phyloP scores from a whole-genome alignment of 2,888 invertebrate genomes.

The Timema cristinae region DNA sequence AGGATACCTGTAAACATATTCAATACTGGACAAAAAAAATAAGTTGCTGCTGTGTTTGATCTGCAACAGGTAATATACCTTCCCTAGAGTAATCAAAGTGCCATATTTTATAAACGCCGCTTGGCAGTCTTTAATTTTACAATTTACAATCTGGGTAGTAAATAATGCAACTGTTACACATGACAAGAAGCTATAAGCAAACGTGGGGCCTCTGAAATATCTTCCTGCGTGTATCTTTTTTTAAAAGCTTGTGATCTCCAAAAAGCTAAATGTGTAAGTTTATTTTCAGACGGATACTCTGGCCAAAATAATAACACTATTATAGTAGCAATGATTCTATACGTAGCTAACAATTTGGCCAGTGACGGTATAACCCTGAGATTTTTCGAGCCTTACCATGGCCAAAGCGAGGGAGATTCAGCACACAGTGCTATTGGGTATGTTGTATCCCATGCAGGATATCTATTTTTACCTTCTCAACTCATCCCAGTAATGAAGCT shows the following conservation, averaged over 20 bases:
- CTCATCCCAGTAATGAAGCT: too few relatives aligned
- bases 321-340: not conserved
- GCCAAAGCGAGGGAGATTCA: not conserved
- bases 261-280: not conserved
- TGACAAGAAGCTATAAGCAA: not conserved
- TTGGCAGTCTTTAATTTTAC: not conserved
- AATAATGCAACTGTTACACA: not conserved
- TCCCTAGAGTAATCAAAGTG: not conserved
- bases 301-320: not conserved
- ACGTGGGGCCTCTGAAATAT: not conserved
- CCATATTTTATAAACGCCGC: constrained; percentile 5
- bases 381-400: not conserved
- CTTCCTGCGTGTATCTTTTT: not conserved
- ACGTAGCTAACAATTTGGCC: not conserved
- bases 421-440: not conserved
- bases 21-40: not conserved
- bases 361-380: not conserved
- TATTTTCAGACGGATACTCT: not conserved
- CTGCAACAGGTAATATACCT: too few relatives aligned
- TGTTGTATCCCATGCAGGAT: too few relatives aligned
- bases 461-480: too few relatives aligned
- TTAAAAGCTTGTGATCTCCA: not conserved
- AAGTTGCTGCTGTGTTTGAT: too few relatives aligned
- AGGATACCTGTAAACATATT: not conserved
- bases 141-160: not conserved